phyloP scores from a whole-genome alignment of 2,113 vertebrate species.

The Oryzias melastigma region DNA sequence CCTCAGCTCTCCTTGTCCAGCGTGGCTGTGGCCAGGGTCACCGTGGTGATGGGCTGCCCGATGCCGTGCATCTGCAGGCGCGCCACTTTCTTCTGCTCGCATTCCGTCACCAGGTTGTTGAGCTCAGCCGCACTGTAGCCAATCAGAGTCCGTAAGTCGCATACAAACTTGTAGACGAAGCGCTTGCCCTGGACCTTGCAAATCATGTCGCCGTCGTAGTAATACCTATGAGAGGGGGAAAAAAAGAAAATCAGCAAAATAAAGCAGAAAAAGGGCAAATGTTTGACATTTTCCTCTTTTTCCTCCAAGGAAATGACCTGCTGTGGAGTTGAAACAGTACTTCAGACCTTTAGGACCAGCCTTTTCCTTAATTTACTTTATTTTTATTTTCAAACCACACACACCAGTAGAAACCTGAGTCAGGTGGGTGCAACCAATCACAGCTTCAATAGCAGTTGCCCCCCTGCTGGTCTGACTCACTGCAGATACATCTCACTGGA shows the following conservation, averaged over 20 bases:
- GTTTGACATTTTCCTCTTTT: no score
- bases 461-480: no score
- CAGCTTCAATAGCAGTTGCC: no score
- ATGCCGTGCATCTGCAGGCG: constrained; percentile 94
- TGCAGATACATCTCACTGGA: no score
- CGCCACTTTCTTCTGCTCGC: constrained; percentile 95
- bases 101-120: constrained; percentile 93
- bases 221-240: constrained; percentile 81
- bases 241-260: no score
- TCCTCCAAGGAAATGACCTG: no score
- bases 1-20: constrained; percentile 87
- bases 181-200: constrained; percentile 99
- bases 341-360: no score
- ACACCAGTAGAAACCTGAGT: no score
- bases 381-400: no score
- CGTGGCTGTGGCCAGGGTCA: constrained; percentile 88
- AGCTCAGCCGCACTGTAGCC: constrained; percentile 96
- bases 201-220: constrained; percentile 99
- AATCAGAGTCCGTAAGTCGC: constrained; percentile 98
- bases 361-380: no score
- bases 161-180: constrained; percentile 99
- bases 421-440: no score
- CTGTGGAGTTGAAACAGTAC: no score
- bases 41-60: constrained; percentile 89
- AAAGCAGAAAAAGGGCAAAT: not conserved